Evolutionary conservation across 2,888 invertebrate species (phyloP), one percentile per base, ranked within the genome.

Genomic region (Epinotia nisella): DNA sequence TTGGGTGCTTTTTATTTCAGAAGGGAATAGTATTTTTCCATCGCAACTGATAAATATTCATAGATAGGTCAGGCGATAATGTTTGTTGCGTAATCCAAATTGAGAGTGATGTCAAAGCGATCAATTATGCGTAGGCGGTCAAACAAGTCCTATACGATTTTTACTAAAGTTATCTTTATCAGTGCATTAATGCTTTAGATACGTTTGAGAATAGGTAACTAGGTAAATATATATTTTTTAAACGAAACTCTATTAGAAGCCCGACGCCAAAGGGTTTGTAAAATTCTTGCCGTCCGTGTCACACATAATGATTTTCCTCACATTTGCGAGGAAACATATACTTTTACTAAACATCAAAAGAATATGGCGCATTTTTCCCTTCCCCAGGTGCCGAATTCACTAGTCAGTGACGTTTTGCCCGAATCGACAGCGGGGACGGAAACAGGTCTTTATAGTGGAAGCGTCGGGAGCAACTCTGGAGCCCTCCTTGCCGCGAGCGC

Each of bases 11-110:
- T 73, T 75, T 80, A 81, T 81, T 80, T 80, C 81, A 83, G 83
- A 83, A 77, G 71, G 85, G 87, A 88, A 85, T 87, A 81, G 86
- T 86, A 81, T 85, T 89, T 89, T 90, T 89, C 88, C 88, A 84
- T 84, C 77, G 79, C 75, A 80, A 80, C 87, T 87, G 87, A 91
- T 90, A 89, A 91, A 90, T 90, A 90, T 91, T 90, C 89, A 91
- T 89, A 66, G 85, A 84, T 85, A 83, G 83, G 83, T 85, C 83
- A 82, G 79, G 72, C 75, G 88, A 90, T 89, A 90, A 87, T 84
- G 80, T 80, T 79, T 73, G 78, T 69, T 76, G 79, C 83, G 86
- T 82, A 84, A 82, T 76, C 82, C 76, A 79, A 84, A 84, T 80
- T 82, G 75, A 77, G 76, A 77, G 76, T 75, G 68, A 62, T 60